Evolutionary conservation across 2,113 vertebrate species (phyloP).

Genomic region (Lagopus leucura): DNA sequence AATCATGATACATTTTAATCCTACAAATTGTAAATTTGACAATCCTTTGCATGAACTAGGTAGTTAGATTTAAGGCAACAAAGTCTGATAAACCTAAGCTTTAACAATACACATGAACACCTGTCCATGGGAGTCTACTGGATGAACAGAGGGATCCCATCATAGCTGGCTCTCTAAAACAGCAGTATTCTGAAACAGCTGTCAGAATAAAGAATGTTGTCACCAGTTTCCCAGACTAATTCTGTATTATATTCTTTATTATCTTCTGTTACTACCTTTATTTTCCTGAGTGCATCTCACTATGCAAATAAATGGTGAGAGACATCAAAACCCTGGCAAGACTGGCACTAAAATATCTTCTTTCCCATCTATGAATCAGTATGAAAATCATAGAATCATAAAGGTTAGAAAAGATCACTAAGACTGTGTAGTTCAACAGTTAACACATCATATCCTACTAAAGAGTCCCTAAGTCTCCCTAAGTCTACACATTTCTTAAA

Average conservation of each 20-base stretch:
- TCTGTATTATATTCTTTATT: not conserved
- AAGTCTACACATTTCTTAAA: no score
- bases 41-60: not conserved
- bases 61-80: not conserved
- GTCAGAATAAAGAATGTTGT: not conserved
- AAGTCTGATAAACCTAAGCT: not conserved
- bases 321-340: not conserved
- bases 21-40: not conserved
- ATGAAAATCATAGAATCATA: not conserved
- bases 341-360: not conserved
- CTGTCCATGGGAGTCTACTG: not conserved
- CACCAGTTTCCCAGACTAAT: not conserved
- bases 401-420: no score
- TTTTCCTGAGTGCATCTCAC: not conserved
- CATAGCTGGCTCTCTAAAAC: not conserved
- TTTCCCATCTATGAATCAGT: not conserved
- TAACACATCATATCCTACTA: no score
- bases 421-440: no score
- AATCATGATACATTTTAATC: not conserved
- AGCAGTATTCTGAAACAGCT: not conserved
- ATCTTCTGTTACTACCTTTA: not conserved
- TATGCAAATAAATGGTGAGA: not conserved
- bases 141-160: not conserved
- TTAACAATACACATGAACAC: not conserved
- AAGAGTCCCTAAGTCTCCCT: no score